Percentiles rank a stretch among this genome's conserved stretches.
phyloP scores from a whole-genome alignment of 2,113 vertebrate species.

The Pithys albifrons region DNA sequence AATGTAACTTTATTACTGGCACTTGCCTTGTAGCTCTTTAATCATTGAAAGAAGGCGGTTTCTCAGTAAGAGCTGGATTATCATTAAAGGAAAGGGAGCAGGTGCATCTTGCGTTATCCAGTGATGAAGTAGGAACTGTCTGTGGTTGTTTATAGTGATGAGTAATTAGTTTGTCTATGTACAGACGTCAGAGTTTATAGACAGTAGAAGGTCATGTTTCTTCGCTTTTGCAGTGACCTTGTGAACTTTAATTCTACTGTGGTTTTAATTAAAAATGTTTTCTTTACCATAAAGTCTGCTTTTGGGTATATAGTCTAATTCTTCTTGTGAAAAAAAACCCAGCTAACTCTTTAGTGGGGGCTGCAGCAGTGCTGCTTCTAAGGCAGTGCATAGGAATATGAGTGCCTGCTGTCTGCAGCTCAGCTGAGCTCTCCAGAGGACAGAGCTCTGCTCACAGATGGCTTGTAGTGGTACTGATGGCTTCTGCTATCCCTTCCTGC shows the following conservation, averaged over 20 bases:
- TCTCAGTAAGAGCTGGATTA: not conserved
- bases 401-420: not conserved
- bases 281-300: not conserved
- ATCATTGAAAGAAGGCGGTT: conserved; percentile 59
- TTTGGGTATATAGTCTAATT: not conserved
- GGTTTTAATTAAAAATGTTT: not conserved
- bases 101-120: not conserved
- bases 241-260: not conserved
- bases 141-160: not conserved
- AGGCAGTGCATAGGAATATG: not conserved
- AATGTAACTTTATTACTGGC: conserved; percentile 5
- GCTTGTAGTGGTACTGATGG: not conserved
- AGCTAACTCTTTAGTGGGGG: not conserved
- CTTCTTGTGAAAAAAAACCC: not conserved
- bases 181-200: not conserved
- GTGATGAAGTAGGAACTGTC: not conserved
- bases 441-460: not conserved
- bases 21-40: conserved; percentile 46
- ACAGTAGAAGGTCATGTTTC: not conserved
- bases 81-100: conserved; percentile 41
- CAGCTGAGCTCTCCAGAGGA: not conserved
- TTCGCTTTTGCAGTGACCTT: not conserved
- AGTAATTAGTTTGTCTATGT: conserved; percentile 13
- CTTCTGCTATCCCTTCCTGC: rapidly evolving
- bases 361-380: not conserved